These are phyloP conservation scores for Meloe dianella DNA, from an alignment of 2,888 invertebrate genomes.

Conservation along the genomic window DNA sequence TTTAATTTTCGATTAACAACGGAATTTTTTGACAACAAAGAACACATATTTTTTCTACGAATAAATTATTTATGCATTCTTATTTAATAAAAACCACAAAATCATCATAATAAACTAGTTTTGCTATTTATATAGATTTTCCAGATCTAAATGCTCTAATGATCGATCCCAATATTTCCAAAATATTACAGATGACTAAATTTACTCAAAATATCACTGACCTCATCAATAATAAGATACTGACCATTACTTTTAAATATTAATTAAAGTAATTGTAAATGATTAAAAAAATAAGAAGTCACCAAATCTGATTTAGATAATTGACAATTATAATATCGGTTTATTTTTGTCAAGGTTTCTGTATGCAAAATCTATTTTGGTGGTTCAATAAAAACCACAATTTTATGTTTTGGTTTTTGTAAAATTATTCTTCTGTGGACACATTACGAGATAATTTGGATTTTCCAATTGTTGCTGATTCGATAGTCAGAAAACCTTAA, in stretches of 20 bases:
- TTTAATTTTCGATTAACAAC: neutral
- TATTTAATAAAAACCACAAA: too few species aligned
- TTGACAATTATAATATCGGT: neutral
- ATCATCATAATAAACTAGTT: too few species aligned
- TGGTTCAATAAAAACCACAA: neutral
- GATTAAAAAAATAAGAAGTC: neutral
- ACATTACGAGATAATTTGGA: neutral
- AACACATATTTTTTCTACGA: too few species aligned
- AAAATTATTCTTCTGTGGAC: neutral
- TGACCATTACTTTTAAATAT: too few species aligned
- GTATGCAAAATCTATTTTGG: neutral
- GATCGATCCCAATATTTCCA: too few species aligned
- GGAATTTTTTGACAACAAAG: neutral
- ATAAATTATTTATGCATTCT: too few species aligned
- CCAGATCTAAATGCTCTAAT: neutral
- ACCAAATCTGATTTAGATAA: neutral
- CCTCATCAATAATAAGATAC: neutral
- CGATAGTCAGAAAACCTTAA: neutral
- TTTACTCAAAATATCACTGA: neutral
- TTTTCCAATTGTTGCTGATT: neutral
- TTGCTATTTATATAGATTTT: too few species aligned
- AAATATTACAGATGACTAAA: constrained; percentile 2
- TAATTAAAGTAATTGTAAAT: too few species aligned
- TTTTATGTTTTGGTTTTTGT: neutral
- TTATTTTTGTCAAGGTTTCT: neutral